Evolutionary conservation across 2,888 invertebrate genomes (phyloP), one percentile per base, ranked within the genome.

Genomic region (Altica lythri): DNA sequence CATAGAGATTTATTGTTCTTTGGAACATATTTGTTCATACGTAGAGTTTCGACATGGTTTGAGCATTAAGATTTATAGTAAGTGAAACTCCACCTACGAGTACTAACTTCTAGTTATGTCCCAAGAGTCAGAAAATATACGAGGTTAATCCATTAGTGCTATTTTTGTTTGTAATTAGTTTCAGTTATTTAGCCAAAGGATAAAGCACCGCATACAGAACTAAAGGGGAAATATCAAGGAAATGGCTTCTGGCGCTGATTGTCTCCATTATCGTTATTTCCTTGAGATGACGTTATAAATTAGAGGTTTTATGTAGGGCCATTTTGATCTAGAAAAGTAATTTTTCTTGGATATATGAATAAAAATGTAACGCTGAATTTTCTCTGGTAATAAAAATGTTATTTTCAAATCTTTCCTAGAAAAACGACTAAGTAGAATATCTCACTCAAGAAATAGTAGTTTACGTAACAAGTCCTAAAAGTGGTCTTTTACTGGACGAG

Each of bases 41-140:
- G 19, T 34, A 42, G 49, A 49, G 40, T 49, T 49, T 49, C 40
- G 48, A 49, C 49, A 49, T 49, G 22, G 42, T 22, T 49, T 18
- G 9, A 42, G 32, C 40, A 40, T 49, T 42, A 49, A 40, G 35
- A 49, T 49, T 49, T 42, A 49, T 49, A 32, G 38, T 19, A 17
- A 18, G 8, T 22, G 19, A 35, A 37, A 47, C 46, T 47, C 38
- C 14, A 16, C 35, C 35, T 16, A 35, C 29, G 13, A 29, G 27
- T 29, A 10, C 37, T 12, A 38, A 38, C 47, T 47, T 29, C 17
- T 9, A 47, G 16, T 40, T 42, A 14, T 6, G 18, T 49, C 49
- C 49, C 49, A 22, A 9, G 49, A 49, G 49, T 18, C 12, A 9
- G 19, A 42, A 22, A 49, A 42, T 49, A 49, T 42, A 49, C 49